Conservation (phyloP, 2,113 vertebrate genomes). For the Coreoperca whiteheadi region DNA sequence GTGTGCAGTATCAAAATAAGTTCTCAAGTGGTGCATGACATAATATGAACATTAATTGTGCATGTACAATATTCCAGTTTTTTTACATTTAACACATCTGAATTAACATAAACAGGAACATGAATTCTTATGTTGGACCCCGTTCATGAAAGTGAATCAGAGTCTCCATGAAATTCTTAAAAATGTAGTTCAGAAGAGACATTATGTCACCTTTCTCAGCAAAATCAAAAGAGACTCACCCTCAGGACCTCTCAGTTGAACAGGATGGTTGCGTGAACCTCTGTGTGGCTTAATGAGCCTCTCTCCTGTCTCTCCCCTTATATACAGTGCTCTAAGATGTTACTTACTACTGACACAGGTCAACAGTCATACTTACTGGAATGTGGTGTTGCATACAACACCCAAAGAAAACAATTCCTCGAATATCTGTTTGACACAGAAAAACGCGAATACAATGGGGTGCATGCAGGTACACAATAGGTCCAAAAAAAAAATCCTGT, state of each 20-base stretch:
- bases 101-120: background rate
- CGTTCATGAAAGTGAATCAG: background rate
- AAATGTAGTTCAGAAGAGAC: background rate
- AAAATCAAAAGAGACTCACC: constrained; percentile 8
- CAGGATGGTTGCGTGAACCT: no score
- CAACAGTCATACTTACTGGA: background rate
- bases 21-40: no score
- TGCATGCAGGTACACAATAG: background rate
- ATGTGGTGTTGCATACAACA: background rate
- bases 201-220: background rate
- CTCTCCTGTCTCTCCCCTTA: background rate
- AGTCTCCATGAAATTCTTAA: no score
- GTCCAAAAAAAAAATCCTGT: no score
- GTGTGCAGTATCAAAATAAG: background rate
- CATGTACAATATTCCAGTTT: no score
- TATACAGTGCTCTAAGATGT: background rate
- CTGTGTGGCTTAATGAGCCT: no score
- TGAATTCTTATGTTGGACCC: no score
- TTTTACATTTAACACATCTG: no score
- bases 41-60: no score
- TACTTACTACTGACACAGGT: background rate
- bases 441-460: background rate
- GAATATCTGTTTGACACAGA: background rate
- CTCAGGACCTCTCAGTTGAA: background rate
- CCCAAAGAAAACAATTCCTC: no score